Evolutionary conservation across 30 jellyfish, hydroid and myxozoan genomes (phyloP), one percentile per base, ranked within the genome.

Genomic region (Pelagia noctiluca): DNA sequence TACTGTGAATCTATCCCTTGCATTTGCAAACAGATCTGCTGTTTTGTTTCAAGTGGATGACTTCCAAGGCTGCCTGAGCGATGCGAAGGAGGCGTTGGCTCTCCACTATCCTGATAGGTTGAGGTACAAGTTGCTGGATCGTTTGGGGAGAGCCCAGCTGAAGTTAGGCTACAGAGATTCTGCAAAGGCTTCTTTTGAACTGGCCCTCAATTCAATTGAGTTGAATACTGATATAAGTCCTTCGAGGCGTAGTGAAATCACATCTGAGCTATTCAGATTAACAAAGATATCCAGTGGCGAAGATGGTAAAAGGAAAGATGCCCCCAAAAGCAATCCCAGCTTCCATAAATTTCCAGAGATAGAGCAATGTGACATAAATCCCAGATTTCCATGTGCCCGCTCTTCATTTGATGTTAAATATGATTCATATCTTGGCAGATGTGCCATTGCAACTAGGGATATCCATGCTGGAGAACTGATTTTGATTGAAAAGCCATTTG

Each of bases 1-100:
- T 76, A 29, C 86, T 0, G 26, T 36, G 22, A 57, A 82, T 7
- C 80, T 86, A 19, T 67, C 97, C 1, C 42, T 92, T 35, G 96
- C 90, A 19, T 81, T 87, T 50, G 98, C 95, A 0, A 92, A 92
- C 80, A 74, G 98, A 32, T 92, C 98, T 36, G 98, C 98, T 49
- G 96, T 81, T 57, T 69, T 92, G 7, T 92, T 70, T 62, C 91
- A 86, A 26, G 21, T 76, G 38, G 53, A 53, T 3, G 67, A 88
- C 22, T 92, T 3, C 71, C 23, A 35, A 29, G 80, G 64, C 3
- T 90, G 97, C 68, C 12, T 37, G 2, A 46, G 26, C 0, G 98
- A 92, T 63, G 83, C 91, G 26, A 87, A 80, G 30, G 29, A 32
- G 60, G 91, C 98, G 2, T 42, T 92, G 21, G 66, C 48, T 16